Percentiles rank a stretch among this genome's conserved stretches.
phyloP scores from a whole-genome alignment of 2,797 vertebrate species.

The Lycodopsis pacificus region DNA sequence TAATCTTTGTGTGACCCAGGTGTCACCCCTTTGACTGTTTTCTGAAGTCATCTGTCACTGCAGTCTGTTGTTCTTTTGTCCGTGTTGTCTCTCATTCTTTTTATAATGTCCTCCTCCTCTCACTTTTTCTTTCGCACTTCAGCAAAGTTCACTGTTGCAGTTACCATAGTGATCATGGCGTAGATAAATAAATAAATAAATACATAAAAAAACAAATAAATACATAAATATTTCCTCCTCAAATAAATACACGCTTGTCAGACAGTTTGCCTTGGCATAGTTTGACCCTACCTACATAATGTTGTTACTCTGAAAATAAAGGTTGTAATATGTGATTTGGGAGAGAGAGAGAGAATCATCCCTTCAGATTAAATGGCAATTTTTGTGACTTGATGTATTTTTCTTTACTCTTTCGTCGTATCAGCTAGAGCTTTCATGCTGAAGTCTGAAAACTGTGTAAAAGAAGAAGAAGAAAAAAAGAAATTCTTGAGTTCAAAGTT shows the following conservation, averaged over 20 bases:
- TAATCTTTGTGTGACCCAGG: conserved; percentile 57
- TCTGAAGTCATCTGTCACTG: conserved; percentile 48
- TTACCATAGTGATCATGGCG: conserved; percentile 43
- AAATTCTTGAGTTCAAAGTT: conserved; percentile 45
- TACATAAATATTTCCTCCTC: conserved; percentile 77
- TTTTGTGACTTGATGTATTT: conserved; percentile 27
- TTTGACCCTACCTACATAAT: conserved; percentile 36
- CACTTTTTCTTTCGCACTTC: conserved; percentile 25
- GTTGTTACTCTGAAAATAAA: conserved; percentile 35
- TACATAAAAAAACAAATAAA: conserved; percentile 80
- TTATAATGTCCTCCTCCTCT: conserved; percentile 29
- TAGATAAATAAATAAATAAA: conserved; percentile 80
- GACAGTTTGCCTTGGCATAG: conserved; percentile 67
- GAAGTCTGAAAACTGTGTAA: conserved; percentile 27
- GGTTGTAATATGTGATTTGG: conserved; percentile 1
- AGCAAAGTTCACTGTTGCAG: conserved; percentile 52
- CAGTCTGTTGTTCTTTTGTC: conserved; percentile 31
- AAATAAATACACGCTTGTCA: conserved; percentile 79
- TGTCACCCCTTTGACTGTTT: conserved; percentile 41
- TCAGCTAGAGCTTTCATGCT: conserved; percentile 18
- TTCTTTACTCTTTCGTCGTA: conserved; percentile 17
- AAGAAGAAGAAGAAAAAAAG: conserved; percentile 22
- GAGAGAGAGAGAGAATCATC: conserved; percentile 13
- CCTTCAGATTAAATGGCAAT: conserved; percentile 37
- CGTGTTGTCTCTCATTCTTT: conserved; percentile 20